Evolutionary conservation across 2,113 vertebrate species (phyloP), one percentile per base, ranked within the genome.

Genomic region (Oryzias woworae): DNA sequence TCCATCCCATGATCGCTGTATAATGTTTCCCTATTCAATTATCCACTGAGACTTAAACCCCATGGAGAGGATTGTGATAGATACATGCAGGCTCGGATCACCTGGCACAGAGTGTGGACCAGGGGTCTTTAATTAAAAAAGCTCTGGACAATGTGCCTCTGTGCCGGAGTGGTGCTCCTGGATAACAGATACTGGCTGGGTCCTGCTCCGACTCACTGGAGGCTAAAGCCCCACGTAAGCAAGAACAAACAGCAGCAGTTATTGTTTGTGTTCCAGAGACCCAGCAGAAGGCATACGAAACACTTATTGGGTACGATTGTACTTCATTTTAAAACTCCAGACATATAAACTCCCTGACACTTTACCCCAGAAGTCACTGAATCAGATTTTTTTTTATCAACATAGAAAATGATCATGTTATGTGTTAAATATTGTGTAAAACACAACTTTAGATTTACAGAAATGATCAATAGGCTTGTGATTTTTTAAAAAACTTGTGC

Each of bases 21-120:
- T 92, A 88, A 68, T 71, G 47, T 93, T 92, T 90, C 90, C 61
- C 46, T 64, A 58, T 84, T 69, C 82, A 88, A 84, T 90, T 85
- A 90, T 88, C 86, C 87, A 31, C 71, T 63, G 79, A 81, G 84
- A 84, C 67, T 66, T 66, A 82, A 72, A 77, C 74, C 47, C 62
- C 13, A 24, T 14, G 64, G 73, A 73, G 56, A 58, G 56, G 73
- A 69, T 60, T 62, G 71, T 26, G 36, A 44, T 43, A 14, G 77
- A 75, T 64, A 64, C 69, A 73, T 69, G 82, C 47, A 46, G 53
- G 41, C 58, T 75, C 63, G 62, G 85, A 76, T 85, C 86, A 86
- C 72, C 84, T 87, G 87, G 84, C 82, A 76, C 67, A 4, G n/a
- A 69, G 66, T 45, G 53, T 65, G 24, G 51, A 80, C 62, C 71